phyloP scores from a whole-genome alignment of 2,888 invertebrate genomes.

The Cetonia aurata region DNA sequence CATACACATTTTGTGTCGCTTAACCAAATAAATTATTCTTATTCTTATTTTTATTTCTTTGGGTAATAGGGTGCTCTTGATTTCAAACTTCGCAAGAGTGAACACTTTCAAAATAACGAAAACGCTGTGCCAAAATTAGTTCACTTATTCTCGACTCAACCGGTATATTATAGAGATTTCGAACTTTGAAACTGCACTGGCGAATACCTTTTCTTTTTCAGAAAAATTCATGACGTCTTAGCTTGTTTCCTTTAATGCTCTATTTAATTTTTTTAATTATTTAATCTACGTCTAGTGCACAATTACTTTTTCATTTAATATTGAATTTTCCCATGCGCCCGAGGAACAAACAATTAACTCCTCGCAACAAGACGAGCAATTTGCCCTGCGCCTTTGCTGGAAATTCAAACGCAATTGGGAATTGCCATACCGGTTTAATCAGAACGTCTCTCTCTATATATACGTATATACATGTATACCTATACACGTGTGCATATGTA shows the following conservation, averaged over 20 bases:
- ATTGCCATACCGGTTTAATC: slow-evolving; percentile 61
- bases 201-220: too few relatives aligned
- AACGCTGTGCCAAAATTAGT: too few relatives aligned
- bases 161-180: too few relatives aligned
- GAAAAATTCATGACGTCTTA: too few relatives aligned
- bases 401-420: slow-evolving; percentile 55
- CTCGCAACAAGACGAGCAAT: slow-evolving; percentile 35
- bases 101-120: too few relatives aligned
- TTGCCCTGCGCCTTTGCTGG: slow-evolving; percentile 33
- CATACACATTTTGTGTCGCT: too few relatives aligned
- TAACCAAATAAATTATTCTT: too few relatives aligned
- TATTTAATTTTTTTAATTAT: slow-evolving; percentile 7
- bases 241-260: neutral
- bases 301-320: slow-evolving; percentile 20
- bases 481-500: neutral
- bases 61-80: too few relatives aligned
- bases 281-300: neutral
- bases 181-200: too few relatives aligned
- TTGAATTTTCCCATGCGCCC: slow-evolving; percentile 20
- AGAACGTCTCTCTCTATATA: slow-evolving; percentile 53
- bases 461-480: neutral
- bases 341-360: slow-evolving; percentile 37
- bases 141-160: too few relatives aligned
- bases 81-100: too few relatives aligned
- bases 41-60: too few relatives aligned